Evolutionary conservation across 2,113 vertebrate species (phyloP), one percentile per base, ranked within the genome.

Genomic region (Cinclus cinclus): DNA sequence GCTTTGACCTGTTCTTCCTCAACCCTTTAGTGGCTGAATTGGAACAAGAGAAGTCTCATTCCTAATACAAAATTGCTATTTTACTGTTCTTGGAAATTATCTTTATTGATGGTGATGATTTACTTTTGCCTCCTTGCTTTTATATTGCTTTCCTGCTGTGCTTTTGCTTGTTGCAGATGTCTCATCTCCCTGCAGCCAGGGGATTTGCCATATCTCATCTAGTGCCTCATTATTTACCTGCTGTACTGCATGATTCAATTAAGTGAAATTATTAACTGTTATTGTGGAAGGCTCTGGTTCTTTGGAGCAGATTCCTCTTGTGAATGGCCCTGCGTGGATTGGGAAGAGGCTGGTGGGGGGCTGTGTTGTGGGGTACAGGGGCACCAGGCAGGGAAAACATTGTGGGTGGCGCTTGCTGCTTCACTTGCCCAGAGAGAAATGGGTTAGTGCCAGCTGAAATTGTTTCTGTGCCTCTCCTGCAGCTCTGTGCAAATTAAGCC

Each of bases 261-360:
- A 37, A 81, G 46, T 5, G 23, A 64, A 68, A 59, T 49, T 3
- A 16, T 35, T n/a, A 42, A 28, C 60, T 62, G 19, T 9, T 67
- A 2, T 10, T 58, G 35, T 67, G 47, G 44, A 77, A 81, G 60
- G 28, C 47, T 78, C 39, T 64, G 39, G 22, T 11, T 80, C 41
- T n/a, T n/a, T n/a, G n/a, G n/a, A n/a, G n/a, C n/a, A n/a, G n/a
- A n/a, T n/a, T n/a, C n/a, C n/a, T n/a, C n/a, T n/a, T n/a, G n/a
- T n/a, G n/a, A n/a, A n/a, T n/a, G n/a, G n/a, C 35, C 1, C 0
- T 49, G 65, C 6, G 9, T 62, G 8, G 27, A 18, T 13, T 22
- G n/a, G 27, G 55, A 94, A 77, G 94, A 94, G 13, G 90, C 20
- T 77, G 84, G 7, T n/a, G n/a, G n/a, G n/a, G n/a, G n/a, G n/a